Percentiles rank a stretch among this genome's conserved stretches.
Conservation (phyloP, 2,888 invertebrate species). For the Polymixis lichenea region DNA sequence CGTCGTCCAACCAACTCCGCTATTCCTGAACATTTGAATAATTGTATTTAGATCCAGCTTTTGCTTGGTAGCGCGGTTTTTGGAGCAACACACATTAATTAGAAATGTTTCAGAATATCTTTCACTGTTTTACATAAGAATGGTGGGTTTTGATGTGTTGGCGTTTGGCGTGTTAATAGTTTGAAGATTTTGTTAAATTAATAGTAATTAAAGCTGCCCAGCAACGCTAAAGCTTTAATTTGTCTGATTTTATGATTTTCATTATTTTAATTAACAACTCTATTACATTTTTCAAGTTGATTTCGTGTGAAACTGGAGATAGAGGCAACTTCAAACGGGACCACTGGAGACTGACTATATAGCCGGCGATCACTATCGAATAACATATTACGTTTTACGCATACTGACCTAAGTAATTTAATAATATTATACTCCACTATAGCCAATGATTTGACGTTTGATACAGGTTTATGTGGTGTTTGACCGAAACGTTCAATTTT, state of each 20-base stretch:
- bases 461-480: neutral
- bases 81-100: constrained; percentile 42
- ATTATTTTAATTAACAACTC: neutral
- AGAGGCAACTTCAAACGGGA: neutral
- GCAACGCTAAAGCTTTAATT: neutral
- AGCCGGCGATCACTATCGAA: neutral
- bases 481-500: neutral
- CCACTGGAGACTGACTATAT: neutral
- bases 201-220: neutral
- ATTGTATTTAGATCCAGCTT: constrained; percentile 59
- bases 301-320: neutral
- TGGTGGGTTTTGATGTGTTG: constrained; percentile 26
- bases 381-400: constrained; percentile 1
- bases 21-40: constrained; percentile 65
- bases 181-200: constrained; percentile 12
- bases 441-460: neutral
- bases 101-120: constrained; percentile 48
- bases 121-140: constrained; percentile 44
- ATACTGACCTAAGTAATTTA: neutral
- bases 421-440: neutral
- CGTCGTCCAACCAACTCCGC: constrained; percentile 56
- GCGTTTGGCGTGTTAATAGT: constrained; percentile 10
- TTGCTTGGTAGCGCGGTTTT: constrained; percentile 33
- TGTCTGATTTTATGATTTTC: neutral
- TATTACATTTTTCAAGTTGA: too few relatives aligned